Base-by-base conservation (phyloP, 2,888 invertebrate genomes). In the Gerris lacustris region DNA sequence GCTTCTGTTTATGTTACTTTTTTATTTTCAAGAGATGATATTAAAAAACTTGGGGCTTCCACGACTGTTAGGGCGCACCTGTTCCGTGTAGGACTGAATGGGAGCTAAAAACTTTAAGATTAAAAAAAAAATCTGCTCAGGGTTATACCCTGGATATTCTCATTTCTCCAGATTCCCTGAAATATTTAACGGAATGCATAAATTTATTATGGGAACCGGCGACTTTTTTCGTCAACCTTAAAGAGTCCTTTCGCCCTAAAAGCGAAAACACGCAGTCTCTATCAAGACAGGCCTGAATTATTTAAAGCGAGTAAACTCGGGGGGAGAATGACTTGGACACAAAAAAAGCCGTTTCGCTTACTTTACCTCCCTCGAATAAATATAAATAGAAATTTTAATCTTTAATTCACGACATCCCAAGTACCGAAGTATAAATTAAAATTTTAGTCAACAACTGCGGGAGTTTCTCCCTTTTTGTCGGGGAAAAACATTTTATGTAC, bases 351-450 rank as follows among this genome's bases (percentile, higher is more conserved):
- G 15, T 55, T 55, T 55, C 55, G 9, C 55, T 55, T 55, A 15
- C 55, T 15, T 15, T 15, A 55, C 15, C 15, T 55, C 15, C 15
- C 55, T 9, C 55, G 55, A 15, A 55, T 11, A 55, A 55, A 55
- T 55, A 55, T 55, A 55, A 55, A 55, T 55, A 55, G 55, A 55
- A 11, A 55, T 55, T 55, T 55, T 55, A 55, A 55, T 55, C 55
- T 55, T 55, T 55, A 55, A 55, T 55, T 55, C 55, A 55, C 9
- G 15, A 55, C 55, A 55, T 55, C 15, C 15, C 55, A 55, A 55
- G 55, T 55, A 55, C 55, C 15, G 55, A 55, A 55, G 55, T 55
- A 55, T 55, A 55, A 55, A 55, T 55, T 55, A 55, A 55, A 55
- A 55, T 55, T 55, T 55, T 55, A 55, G 55, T 55, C 55, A 55